Evolutionary conservation across 1,140 invertebrate genomes (phyloP), one percentile per base, ranked within the genome.

Genomic region (Pseudomyrmex sp.): DNA sequence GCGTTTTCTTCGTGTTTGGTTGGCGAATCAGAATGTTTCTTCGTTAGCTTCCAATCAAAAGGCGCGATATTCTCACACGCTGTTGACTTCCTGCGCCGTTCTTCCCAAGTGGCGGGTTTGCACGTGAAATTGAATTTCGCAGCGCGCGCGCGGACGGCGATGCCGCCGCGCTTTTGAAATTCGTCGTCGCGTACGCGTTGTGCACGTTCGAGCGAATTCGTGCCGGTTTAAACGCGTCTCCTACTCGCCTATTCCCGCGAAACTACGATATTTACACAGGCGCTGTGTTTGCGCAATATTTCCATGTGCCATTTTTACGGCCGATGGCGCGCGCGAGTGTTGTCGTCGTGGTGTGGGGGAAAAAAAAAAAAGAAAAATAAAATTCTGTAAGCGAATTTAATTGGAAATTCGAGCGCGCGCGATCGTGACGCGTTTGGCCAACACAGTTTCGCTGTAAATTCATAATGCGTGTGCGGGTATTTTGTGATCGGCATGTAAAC

Each of bases 221-320:
- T 70, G 76, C 59, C 70, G 66, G 76, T 80, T 80, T 80, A 80
- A 80, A 80, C 66, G 48, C 66, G 76, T 66, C 59, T 20, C 54
- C 54, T 7, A 26, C 35, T 7, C 35, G 23, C 35, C 35, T 35
- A 4, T 5, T 3, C 26, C 26, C 4, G 4, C 66, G 48, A 80
- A 80, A 80, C 76, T 70, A 59, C 66, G 66, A 80, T 72, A 72
- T 80, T 80, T 80, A 80, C 76, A 72, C 54, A 66, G 65, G 20
- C 44, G 20, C 44, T 70, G 20, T 80, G 54, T 80, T 80, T 80
- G 76, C 66, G 76, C 76, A 70, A 80, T 80, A 80, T 80, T 80
- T 80, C 76, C 76, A 70, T 70, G 76, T 70, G 76, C 65, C 65
- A 80, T 80, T 80, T 80, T 80, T 80, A 80, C 76, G 66, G 66